Evolutionary conservation across 2,888 invertebrate genomes (phyloP).

Genomic region (Anarsia innoxiella): DNA sequence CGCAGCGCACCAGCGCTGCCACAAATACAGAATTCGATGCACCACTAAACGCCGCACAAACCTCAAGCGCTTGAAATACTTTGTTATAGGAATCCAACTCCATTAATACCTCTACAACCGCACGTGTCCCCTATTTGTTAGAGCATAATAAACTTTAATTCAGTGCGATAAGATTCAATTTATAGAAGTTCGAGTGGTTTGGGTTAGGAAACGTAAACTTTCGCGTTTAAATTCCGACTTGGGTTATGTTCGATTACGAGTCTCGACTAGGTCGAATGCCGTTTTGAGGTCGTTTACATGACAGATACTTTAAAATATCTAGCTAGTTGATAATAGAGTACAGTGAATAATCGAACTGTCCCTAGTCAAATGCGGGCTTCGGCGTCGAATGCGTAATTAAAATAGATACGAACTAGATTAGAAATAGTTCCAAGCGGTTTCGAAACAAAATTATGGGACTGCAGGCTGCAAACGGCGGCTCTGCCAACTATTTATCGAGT

Average conservation of each 20-base stretch:
- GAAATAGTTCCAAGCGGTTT: constrained; percentile 51
- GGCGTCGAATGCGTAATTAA: constrained; percentile 43
- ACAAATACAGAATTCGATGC: constrained; percentile 22
- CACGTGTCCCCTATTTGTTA: constrained; percentile 54
- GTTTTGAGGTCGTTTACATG: constrained; percentile 71
- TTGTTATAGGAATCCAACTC: constrained; percentile 47
- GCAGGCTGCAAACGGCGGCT: constrained; percentile 24
- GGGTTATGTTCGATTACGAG: constrained; percentile 66
- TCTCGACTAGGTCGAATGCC: constrained; percentile 70
- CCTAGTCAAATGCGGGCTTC: constrained; percentile 36
- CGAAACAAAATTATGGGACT: constrained; percentile 37
- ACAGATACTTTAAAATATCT: constrained; percentile 42
- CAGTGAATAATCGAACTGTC: constrained; percentile 38
- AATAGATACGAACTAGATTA: constrained; percentile 57
- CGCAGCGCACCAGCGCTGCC: constrained; percentile 58
- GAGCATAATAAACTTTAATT: constrained; percentile 41
- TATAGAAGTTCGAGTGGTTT: constrained; percentile 17
- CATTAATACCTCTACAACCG: constrained; percentile 72
- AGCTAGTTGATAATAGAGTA: constrained; percentile 35
- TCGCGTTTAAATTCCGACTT: constrained; percentile 66
- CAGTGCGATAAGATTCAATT: constrained; percentile 25
- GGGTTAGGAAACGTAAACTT: constrained; percentile 62
- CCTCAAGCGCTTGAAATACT: constrained; percentile 56
- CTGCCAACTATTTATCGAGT: constrained; percentile 29
- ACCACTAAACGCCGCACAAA: constrained; percentile 29